Base-by-base conservation (phyloP, 2,797 vertebrate genomes). In the Falco concolor region DNA sequence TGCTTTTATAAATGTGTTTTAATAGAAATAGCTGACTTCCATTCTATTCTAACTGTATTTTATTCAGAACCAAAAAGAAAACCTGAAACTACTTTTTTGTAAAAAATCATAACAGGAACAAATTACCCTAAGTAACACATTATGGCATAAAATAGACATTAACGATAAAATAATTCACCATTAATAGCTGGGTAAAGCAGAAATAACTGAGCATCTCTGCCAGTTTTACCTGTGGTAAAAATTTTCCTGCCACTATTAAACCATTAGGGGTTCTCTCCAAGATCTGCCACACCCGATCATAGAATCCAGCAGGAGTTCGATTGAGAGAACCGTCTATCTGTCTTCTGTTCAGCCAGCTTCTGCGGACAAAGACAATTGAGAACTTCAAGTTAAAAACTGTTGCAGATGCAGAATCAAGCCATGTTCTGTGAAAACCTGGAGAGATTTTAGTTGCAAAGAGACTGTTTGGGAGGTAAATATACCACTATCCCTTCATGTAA, bases 201-300 rank as follows among this genome's bases (percentile, higher is more conserved):
- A 82, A 88, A 10, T 5, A 24, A 27, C 18, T 19, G 47, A 74
- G 42, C 11, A 57, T 14, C 8, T 42, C 8, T 67, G 40, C 12
- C 5, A 10, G 19, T 17, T 76, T 78, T 98, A 99, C 99, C 99
- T 99, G 99, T 23, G 99, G 99, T 84, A 99, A 98, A 97, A 98
- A 98, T 38, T 91, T 98, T 63, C 98, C 98, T 8, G 98, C 98
- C 59, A 99, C 99, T 44, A 98, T 59, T 56, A 99, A 98, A 13
- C 99, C 99, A 2, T 99, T 98, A 74, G 98, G 97, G 2, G 99
- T 99, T 92, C 99, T 98, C 97, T 99, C 99, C 95, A 99, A 98
- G 91, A 99, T 99, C 98, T 99, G 99, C 99, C 99, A 99, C 95
- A 99, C 98, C 0, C 99, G 98, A 88, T 99, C 99, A 10, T 99